These are phyloP conservation scores for Melanogrammus aeglefinus DNA, from an alignment of 2,797 vertebrate species.

Conservation along the genomic window DNA sequence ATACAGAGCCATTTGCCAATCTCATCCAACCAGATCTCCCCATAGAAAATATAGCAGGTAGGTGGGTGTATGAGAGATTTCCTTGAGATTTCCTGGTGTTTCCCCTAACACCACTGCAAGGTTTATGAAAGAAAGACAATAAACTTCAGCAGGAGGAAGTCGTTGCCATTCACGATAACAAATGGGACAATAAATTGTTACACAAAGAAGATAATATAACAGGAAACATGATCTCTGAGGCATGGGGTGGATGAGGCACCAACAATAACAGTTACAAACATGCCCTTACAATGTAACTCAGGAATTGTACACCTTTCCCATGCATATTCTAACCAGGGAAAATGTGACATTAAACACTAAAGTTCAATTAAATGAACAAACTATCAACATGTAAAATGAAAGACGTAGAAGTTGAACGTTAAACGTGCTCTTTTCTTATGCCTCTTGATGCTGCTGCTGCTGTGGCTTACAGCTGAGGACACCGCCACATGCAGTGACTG, in stretches of 20 bases:
- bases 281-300: too few species aligned
- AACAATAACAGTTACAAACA: too few species aligned
- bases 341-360: too few species aligned
- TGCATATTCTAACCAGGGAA: too few species aligned
- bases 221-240: too few species aligned
- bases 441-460: neutral
- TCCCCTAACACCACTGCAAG: neutral
- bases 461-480: slow-evolving; percentile 43
- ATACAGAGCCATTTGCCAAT: slow-evolving; percentile 57
- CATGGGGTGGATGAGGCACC: too few species aligned
- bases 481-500: slow-evolving; percentile 72
- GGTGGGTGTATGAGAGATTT: slow-evolving; percentile 9
- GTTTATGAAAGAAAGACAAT: neutral
- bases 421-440: neutral
- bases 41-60: slow-evolving; percentile 65
- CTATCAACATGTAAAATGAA: too few species aligned
- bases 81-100: neutral
- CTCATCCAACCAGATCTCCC: slow-evolving; percentile 62
- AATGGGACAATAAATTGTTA: too few species aligned
- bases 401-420: neutral
- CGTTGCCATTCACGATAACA: too few species aligned
- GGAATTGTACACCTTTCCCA: too few species aligned
- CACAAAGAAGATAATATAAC: too few species aligned
- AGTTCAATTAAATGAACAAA: too few species aligned
- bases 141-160: neutral